Conservation (phyloP, 2,888 invertebrate species). For the Cephus spinipes region DNA sequence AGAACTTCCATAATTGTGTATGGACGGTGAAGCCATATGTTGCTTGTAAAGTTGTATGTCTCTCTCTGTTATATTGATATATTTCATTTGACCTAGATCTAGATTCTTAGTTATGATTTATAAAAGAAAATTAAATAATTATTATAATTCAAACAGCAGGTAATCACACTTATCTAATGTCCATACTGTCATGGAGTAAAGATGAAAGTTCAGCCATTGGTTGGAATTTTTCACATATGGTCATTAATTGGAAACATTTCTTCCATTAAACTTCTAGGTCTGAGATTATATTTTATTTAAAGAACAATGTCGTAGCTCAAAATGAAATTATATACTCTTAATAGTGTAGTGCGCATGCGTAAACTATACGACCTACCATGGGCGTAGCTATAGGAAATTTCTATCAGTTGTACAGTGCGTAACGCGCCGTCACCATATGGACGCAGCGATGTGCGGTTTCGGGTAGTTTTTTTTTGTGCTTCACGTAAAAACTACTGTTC, state of each 20-base stretch:
- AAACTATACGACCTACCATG: not conserved
- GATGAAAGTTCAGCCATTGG: not conserved
- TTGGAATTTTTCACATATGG: not conserved
- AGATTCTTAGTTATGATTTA: not conserved
- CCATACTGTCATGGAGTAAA: not conserved
- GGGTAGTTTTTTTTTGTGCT: constrained; percentile 30
- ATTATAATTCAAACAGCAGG: not conserved
- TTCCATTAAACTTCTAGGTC: not conserved
- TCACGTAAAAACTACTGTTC: constrained; percentile 1
- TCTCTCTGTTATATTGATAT: not conserved
- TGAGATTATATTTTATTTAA: not conserved
- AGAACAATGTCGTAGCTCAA: not conserved
- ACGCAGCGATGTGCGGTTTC: constrained; percentile 31
- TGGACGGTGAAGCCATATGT: not conserved
- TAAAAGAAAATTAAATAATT: not conserved
- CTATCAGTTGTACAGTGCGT: not conserved
- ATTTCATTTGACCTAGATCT: not conserved
- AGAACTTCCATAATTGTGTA: not conserved
- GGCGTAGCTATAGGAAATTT: not conserved
- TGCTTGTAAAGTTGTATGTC: not conserved
- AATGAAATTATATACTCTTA: not conserved
- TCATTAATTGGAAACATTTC: not conserved
- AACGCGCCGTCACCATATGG: constrained; percentile 28
- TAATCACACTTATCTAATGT: not conserved
- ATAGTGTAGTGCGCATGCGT: not conserved